Evolutionary conservation across 2,888 invertebrate species (phyloP), one percentile per base, ranked within the genome.

Genomic region (Volucella zonaria): DNA sequence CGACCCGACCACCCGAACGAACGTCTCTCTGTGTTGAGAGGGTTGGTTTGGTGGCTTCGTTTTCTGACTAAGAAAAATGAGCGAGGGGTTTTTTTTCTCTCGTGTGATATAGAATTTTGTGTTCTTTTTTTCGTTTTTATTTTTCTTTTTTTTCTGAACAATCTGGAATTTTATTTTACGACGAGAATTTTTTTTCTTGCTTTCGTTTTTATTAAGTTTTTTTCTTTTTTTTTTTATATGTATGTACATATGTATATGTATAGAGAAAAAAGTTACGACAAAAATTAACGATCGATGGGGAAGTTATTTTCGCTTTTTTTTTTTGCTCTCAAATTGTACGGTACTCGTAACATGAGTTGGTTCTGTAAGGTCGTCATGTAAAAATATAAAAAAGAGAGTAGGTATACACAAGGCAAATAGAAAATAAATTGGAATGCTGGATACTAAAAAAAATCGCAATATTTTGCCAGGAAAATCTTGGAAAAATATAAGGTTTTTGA

Each of bases 1-100:
- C 38, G 43, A 31, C 31, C 31, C 14, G 43, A 43, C 76, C 75
- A 71, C 66, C 71, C 71, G 54, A 62, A 51, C 54, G 38, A 31
- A 31, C 6, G 31, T 31, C 31, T 4, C 31, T 56, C 31, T 56
- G n/a, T 45, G 58, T 14, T 58, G 64, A 68, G 74, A 70, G 82
- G 82, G 74, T 75, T 79, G 74, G 51, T 78, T 31, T 74, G 51
- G 51, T 78, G 78, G 73, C 74, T 82, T 68, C 74, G 74, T 68
- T 74, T 64, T 71, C 62, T 82, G 78, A 78, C 82, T 79, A 83
- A 83, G 79, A 79, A 79, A 83, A 82, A 82, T 82, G 78, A 78
- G 45, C 68, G 45, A 64, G 70, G 62, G 18, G 54, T 54, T 67
- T 71, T 70, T 68, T 81, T 49, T 23, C 18, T 62, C 61, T 23